Evolutionary conservation across 2,888 invertebrate genomes (phyloP).

Genomic region (Rutpela maculata): DNA sequence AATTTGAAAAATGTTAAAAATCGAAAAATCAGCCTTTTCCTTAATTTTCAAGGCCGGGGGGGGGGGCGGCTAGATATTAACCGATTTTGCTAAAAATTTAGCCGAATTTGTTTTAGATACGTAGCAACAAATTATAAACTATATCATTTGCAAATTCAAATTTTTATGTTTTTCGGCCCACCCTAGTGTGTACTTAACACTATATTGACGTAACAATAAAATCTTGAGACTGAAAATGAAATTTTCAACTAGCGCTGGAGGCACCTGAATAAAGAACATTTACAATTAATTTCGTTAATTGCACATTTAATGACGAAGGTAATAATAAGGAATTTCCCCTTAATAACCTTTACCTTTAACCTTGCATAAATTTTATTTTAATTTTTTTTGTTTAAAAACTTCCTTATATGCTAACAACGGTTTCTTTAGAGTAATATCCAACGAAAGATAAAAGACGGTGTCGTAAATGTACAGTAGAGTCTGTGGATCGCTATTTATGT

Average conservation of each 20-base stretch:
- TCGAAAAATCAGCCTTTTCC: too few species aligned
- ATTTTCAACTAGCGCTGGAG: background rate
- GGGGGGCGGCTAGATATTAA: too few species aligned
- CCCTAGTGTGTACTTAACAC: too few species aligned
- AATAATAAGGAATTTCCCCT: background rate
- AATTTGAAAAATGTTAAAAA: too few species aligned
- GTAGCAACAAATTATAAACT: too few species aligned
- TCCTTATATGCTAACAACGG: constrained; percentile 7
- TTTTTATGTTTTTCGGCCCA: too few species aligned
- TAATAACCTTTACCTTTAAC: constrained; percentile 1
- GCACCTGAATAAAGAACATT: background rate
- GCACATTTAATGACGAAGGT: background rate
- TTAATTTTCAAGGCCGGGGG: too few species aligned
- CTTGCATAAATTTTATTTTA: background rate
- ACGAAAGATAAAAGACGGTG: background rate
- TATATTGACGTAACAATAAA: background rate
- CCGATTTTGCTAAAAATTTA: too few species aligned
- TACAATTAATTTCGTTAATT: constrained; percentile 1
- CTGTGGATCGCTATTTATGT: background rate
- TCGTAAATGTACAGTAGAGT: constrained; percentile 1
- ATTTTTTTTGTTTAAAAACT: background rate
- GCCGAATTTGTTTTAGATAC: too few species aligned
- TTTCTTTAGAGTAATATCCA: background rate
- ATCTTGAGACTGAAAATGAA: background rate
- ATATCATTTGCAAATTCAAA: too few species aligned